Base-by-base conservation (phyloP, 2,888 invertebrate genomes). In the Pecten maximus region DNA sequence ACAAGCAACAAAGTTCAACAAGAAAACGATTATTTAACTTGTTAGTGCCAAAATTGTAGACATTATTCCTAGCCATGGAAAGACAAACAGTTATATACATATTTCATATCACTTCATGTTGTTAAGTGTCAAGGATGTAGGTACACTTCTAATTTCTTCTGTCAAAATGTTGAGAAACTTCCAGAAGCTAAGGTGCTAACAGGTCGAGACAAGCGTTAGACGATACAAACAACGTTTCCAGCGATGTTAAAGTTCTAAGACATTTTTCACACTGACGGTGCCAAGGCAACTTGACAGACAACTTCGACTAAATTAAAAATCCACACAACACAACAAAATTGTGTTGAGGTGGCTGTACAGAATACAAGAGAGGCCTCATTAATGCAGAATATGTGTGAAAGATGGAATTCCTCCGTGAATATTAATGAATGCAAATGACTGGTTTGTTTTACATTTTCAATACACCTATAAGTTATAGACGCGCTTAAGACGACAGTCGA, bases 101-200 rank as follows among this genome's bases (percentile, higher is more conserved):
- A 74, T 23, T 74, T 74, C 23, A 74, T 74, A 54, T 19, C 54
- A 54, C 54, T 54, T 23, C 35, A 23, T 35, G 6, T 60, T 60
- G 23, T 44, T 23, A 12, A 35, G 74, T 74, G 35, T 35, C 35
- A 74, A 35, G 74, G 35, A 74, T 23, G 8, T 74, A 74, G 35
- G 35, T 3, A 74, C 28, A 35, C 74, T 74, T 28, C 2, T 74
- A 74, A 28, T 10, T 35, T 74, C 74, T 74, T 35, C 74, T 74
- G 74, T 74, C 74, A 74, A 74, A 74, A 74, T 35, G 10, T 74
- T 74, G 74, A 74, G 74, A 74, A 28, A 8, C 35, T 74, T 74
- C 35, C 35, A 28, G 35, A 28, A 28, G 74, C 35, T 6, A 15
- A 15, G n/a, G n/a, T 10, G 35, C 74, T 74, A 74, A 74, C 74